phyloP scores from a whole-genome alignment of 2,888 invertebrate species.

The Sesia apiformis region DNA sequence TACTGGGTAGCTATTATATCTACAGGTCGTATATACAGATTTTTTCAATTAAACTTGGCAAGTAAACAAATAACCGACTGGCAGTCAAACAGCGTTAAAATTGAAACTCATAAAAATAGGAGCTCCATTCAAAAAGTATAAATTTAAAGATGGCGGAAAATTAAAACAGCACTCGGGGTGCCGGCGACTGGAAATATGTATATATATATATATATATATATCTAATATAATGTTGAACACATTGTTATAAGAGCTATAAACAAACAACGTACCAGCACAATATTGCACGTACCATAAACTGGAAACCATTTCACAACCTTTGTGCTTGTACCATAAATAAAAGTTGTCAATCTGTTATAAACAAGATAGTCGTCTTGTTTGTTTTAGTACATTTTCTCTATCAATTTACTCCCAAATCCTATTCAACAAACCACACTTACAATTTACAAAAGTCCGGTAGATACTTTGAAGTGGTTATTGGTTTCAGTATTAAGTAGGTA shows the following conservation, averaged over 20 bases:
- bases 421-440: too few species aligned
- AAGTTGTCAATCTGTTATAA: too few species aligned
- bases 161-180: conserved; percentile 43
- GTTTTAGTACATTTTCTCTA: too few species aligned
- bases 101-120: conserved; percentile 25
- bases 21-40: too few species aligned
- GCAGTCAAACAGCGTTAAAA: conserved; percentile 13
- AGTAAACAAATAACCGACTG: conserved; percentile 1
- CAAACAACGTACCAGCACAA: conserved; percentile 30
- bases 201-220: conserved; percentile 10
- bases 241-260: conserved; percentile 24
- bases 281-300: conserved; percentile 25
- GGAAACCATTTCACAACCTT: too few species aligned
- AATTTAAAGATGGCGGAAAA: conserved; percentile 47
- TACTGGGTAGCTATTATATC: too few species aligned
- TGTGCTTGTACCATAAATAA: neutral
- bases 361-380: too few species aligned
- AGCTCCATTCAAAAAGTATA: conserved; percentile 27
- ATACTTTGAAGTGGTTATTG: too few species aligned
- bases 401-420: too few species aligned
- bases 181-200: conserved; percentile 27
- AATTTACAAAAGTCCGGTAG: too few species aligned
- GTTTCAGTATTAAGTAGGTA: too few species aligned
- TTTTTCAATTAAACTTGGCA: conserved; percentile 12
- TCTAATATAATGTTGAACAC: conserved; percentile 21